Percentiles rank a stretch among this genome's conserved stretches.
Conservation (phyloP, 1,140 invertebrate genomes). For the Drosophila erecta region DNA sequence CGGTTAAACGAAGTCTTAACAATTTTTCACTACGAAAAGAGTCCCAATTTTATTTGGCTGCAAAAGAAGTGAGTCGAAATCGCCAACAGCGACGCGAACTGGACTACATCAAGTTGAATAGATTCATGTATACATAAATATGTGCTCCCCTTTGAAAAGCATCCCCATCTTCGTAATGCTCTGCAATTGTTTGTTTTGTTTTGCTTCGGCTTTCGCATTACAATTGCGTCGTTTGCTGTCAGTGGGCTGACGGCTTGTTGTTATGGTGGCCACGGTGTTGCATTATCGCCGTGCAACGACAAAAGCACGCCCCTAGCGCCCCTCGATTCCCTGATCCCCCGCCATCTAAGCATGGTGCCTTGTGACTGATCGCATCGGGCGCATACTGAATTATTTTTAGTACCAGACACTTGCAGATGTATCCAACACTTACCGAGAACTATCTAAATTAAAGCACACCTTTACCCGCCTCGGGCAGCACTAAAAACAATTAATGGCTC, state of each 20-base stretch:
- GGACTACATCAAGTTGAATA: no score
- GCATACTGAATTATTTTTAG: conserved; percentile 63
- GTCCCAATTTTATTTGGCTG: conserved; percentile 32
- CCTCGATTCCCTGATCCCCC: neutral
- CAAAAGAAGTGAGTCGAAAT: conserved; percentile 58
- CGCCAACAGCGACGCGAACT: no score
- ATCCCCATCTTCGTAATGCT: conserved; percentile 8
- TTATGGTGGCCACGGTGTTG: conserved; percentile 57
- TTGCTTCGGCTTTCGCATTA: conserved; percentile 69
- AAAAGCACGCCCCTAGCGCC: conserved; percentile 25
- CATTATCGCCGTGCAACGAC: conserved; percentile 60
- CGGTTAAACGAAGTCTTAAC: neutral
- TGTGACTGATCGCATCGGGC: conserved; percentile 42
- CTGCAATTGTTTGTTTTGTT: conserved; percentile 59
- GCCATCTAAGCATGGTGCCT: conserved; percentile 11
- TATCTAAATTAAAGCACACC: conserved; percentile 24
- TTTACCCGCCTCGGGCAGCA: conserved; percentile 9
- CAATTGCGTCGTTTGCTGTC: conserved; percentile 59
- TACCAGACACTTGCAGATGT: conserved; percentile 12
- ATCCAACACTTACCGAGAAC: conserved; percentile 1
- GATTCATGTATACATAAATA: no score
- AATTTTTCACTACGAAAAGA: no score
- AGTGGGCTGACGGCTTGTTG: conserved; percentile 17
- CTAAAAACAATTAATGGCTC: neutral
- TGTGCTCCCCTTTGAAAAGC: neutral